A percentile compares a stretch with the other conserved stretches of the same genome.
Conservation (phyloP, 1,140 invertebrate species). For the Heliconius hermathena region DNA sequence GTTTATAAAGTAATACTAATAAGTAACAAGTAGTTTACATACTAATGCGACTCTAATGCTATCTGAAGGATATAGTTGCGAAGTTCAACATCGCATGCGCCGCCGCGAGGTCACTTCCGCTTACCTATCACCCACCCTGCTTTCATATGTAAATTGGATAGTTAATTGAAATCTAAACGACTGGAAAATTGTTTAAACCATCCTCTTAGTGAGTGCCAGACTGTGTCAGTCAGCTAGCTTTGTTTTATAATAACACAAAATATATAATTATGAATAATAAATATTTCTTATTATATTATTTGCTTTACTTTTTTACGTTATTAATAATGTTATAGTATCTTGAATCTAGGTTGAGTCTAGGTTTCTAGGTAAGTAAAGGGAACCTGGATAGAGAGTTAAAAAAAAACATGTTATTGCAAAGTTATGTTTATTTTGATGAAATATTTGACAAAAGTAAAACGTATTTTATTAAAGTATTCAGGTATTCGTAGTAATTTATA, state of each 20-base stretch:
- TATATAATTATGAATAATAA: not conserved
- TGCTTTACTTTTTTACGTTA: too few species aligned
- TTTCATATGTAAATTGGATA: slow-evolving; percentile 42
- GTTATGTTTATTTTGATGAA: too few species aligned
- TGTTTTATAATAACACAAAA: not conserved
- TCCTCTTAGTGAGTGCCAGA: slow-evolving; percentile 21
- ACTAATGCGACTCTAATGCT: slow-evolving; percentile 23
- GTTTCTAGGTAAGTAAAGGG: too few species aligned
- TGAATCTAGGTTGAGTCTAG: too few species aligned
- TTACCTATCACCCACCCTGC: slow-evolving; percentile 36
- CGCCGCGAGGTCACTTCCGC: slow-evolving; percentile 39
- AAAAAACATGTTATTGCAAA: too few species aligned
- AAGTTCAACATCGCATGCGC: slow-evolving; percentile 40
- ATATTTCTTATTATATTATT: not conserved
- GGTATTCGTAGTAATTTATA: too few species aligned
- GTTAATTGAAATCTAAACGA: slow-evolving; percentile 39
- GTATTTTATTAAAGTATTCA: too few species aligned
- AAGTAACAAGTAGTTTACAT: slow-evolving; percentile 20
- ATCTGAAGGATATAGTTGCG: slow-evolving; percentile 26
- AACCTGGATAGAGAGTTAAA: too few species aligned
- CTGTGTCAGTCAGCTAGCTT: slow-evolving; percentile 18
- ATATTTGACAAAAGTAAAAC: too few species aligned
- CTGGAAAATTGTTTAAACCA: slow-evolving; percentile 38
- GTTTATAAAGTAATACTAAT: slow-evolving; percentile 18
- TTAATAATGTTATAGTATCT: too few species aligned